A percentile compares a stretch with the other conserved stretches of the same genome.
Conservation (phyloP, 2,888 invertebrate species). For the Meteorus cinctellus region DNA sequence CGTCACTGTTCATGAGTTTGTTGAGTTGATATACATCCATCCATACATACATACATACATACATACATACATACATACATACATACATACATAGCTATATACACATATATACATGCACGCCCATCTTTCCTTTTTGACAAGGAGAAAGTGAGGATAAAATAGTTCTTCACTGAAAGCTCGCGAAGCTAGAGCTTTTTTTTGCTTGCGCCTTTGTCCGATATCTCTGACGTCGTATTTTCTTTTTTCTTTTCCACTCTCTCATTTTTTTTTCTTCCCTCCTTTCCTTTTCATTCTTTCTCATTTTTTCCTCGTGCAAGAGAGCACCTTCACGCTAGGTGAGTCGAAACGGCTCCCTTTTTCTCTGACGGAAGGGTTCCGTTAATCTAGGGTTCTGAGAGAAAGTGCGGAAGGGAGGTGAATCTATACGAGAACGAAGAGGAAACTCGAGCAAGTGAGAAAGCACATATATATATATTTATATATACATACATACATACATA, state of each 20-base stretch:
- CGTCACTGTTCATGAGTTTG: no score
- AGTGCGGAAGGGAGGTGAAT: slow-evolving; percentile 46
- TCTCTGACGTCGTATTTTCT: slow-evolving; percentile 29
- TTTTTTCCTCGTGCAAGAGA: slow-evolving; percentile 58
- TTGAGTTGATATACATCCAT: neutral
- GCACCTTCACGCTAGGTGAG: slow-evolving; percentile 68
- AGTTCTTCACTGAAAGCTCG: slow-evolving; percentile 13
- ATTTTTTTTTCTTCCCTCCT: slow-evolving; percentile 43
- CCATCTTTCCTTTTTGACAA: neutral
- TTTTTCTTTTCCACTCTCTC: slow-evolving; percentile 35
- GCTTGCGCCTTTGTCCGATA: slow-evolving; percentile 35
- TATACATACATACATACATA: slow-evolving; percentile 18
- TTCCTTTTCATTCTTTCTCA: slow-evolving; percentile 40
- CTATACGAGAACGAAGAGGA: slow-evolving; percentile 47
- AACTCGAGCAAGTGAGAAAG: slow-evolving; percentile 52
- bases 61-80: neutral
- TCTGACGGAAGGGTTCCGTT: slow-evolving; percentile 68
- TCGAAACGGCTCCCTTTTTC: slow-evolving; percentile 64
- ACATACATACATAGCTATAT: neutral
- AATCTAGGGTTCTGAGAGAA: slow-evolving; percentile 67
- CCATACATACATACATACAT: neutral
- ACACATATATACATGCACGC: neutral
- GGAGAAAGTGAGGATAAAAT: slow-evolving; percentile 17
- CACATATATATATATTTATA: slow-evolving; percentile 46
- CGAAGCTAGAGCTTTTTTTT: neutral